Conservation (phyloP, 2,113 vertebrate genomes). For the Pica pica region DNA sequence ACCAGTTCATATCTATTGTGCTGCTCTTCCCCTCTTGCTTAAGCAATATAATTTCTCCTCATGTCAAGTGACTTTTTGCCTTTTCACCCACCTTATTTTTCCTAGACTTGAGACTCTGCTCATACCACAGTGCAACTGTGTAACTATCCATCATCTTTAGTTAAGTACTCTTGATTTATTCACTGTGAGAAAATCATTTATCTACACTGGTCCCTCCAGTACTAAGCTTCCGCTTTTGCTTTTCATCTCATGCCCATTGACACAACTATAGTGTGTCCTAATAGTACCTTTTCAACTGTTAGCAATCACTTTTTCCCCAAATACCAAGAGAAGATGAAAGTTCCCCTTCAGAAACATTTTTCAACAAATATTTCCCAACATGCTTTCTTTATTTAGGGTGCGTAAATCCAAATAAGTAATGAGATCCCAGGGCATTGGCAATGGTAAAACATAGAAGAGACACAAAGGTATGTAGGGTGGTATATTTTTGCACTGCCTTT, state of each 20-base stretch:
- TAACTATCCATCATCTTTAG: neutral
- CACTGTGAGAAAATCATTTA: neutral
- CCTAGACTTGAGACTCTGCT: neutral
- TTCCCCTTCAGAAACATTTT: neutral
- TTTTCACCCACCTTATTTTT: neutral
- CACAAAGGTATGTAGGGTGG: accelerated
- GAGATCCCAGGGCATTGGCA: neutral
- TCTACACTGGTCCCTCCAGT: neutral
- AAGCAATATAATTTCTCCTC: neutral
- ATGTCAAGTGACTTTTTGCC: neutral
- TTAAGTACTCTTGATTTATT: neutral
- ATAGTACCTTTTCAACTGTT: neutral
- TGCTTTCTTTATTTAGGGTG: neutral
- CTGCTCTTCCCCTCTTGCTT: neutral
- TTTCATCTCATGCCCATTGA: neutral
- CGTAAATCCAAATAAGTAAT: neutral
- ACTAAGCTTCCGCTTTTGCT: neutral
- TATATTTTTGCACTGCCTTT: neutral
- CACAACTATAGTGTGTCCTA: neutral
- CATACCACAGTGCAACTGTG: neutral
- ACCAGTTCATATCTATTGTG: neutral
- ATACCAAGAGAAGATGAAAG: neutral
- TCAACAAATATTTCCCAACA: neutral
- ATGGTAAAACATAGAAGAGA: neutral
- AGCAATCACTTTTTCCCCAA: neutral